Conservation (phyloP, 2,888 invertebrate genomes). For the Nephrotoma appendiculata region DNA sequence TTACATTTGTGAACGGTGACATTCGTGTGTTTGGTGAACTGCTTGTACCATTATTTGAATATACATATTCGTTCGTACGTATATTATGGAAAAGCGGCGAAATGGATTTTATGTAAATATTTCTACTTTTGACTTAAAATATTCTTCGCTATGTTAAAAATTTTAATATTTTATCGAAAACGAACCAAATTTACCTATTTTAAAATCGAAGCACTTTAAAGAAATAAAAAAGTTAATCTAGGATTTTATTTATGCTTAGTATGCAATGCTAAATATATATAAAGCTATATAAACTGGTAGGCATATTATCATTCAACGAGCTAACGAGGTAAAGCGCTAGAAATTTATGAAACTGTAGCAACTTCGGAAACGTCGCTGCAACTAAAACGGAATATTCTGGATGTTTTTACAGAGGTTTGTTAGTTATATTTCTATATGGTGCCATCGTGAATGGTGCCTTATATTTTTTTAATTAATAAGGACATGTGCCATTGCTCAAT, state of each 20-base stretch:
- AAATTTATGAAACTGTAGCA: too few species aligned
- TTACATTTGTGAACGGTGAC: background rate
- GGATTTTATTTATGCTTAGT: background rate
- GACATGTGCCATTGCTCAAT: too few species aligned
- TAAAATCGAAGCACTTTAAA: background rate
- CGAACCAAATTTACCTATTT: background rate
- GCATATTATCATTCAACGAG: background rate
- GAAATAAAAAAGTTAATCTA: background rate
- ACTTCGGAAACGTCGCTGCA: too few species aligned
- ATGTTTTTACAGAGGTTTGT: too few species aligned
- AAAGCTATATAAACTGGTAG: background rate
- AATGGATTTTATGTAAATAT: background rate
- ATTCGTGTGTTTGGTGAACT: background rate
- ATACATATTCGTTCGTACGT: background rate
- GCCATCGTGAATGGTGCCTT: too few species aligned
- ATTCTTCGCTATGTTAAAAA: background rate
- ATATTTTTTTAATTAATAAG: too few species aligned
- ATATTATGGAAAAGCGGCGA: background rate
- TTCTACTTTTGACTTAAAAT: background rate
- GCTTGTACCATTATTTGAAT: background rate
- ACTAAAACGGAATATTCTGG: too few species aligned
- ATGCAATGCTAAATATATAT: background rate
- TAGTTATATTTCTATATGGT: too few species aligned
- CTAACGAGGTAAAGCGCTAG: too few species aligned
- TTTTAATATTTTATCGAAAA: background rate